Evolutionary conservation across 2,888 invertebrate species (phyloP).

Genomic region (Liodrosophila aerea): DNA sequence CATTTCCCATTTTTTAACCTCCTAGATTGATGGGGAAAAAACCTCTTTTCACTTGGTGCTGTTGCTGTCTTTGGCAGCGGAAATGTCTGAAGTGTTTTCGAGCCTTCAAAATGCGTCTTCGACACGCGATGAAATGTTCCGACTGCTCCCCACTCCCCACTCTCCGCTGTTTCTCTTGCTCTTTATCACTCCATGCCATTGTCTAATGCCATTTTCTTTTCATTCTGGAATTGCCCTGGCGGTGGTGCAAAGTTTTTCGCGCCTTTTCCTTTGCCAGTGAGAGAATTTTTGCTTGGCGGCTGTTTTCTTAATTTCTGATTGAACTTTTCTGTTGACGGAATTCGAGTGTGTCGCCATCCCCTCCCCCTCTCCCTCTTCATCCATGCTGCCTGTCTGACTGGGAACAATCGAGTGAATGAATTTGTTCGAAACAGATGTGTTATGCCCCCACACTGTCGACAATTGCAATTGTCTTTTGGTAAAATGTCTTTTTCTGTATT

Average conservation of each 20-base stretch:
- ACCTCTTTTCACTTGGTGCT: neutral
- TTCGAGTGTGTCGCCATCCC: conserved; percentile 39
- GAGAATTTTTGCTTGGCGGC: conserved; percentile 66
- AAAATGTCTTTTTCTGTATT: conserved; percentile 51
- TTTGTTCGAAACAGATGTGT: conserved; percentile 72
- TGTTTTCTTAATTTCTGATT: conserved; percentile 79
- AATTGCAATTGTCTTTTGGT: conserved; percentile 54
- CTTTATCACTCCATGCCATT: conserved; percentile 59
- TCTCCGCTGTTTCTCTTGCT: conserved; percentile 15
- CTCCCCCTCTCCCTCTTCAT: conserved; percentile 19
- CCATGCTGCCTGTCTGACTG: conserved; percentile 37
- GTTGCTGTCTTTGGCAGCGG: conserved; percentile 37
- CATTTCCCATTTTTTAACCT: neutral
- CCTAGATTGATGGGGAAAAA: neutral
- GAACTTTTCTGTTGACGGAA: conserved; percentile 77
- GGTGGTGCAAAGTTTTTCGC: conserved; percentile 56
- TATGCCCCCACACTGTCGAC: conserved; percentile 25
- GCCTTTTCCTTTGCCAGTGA: conserved; percentile 47
- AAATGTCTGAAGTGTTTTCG: conserved; percentile 70
- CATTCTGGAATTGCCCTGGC: conserved; percentile 9
- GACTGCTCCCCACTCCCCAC: conserved; percentile 17
- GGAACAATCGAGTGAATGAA: conserved; percentile 70
- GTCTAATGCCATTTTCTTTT: conserved; percentile 50
- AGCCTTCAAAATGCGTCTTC: conserved; percentile 64
- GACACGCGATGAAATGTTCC: conserved; percentile 65